phyloP scores from a whole-genome alignment of 2,888 invertebrate genomes.

The Pherbina coryleti region DNA sequence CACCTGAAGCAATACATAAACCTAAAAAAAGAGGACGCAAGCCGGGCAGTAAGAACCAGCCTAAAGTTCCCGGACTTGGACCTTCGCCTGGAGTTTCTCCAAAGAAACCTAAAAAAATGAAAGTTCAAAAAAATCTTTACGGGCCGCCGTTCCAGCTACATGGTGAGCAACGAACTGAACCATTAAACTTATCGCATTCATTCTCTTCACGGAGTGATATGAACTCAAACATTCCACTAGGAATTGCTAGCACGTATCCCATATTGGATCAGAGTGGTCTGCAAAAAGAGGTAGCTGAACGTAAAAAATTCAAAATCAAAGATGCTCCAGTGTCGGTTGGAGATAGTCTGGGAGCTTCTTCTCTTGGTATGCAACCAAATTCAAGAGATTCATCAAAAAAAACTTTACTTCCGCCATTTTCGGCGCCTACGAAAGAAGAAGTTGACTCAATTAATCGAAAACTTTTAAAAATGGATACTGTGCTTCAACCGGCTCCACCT shows the following conservation, averaged over 20 bases:
- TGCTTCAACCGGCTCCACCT: constrained; percentile 57
- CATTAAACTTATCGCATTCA: constrained; percentile 48
- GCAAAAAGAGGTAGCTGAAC: constrained; percentile 49
- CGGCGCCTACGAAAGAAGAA: constrained; percentile 53
- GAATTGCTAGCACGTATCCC: constrained; percentile 46
- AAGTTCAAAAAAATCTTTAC: constrained; percentile 41
- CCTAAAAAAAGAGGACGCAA: constrained; percentile 66
- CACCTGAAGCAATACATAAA: constrained; percentile 48
- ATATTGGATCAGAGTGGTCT: constrained; percentile 28
- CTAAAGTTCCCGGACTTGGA: constrained; percentile 42
- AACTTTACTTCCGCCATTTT: neutral
- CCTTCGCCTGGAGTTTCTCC: constrained; percentile 21
- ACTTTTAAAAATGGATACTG: constrained; percentile 69
- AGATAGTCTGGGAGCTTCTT: neutral
- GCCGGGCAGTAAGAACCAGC: constrained; percentile 63
- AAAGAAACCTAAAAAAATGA: constrained; percentile 53
- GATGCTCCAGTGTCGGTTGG: constrained; percentile 1
- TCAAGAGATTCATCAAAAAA: neutral
- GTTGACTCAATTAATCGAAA: constrained; percentile 63
- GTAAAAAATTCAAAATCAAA: constrained; percentile 55
- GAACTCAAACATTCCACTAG: constrained; percentile 45
- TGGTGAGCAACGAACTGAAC: constrained; percentile 44
- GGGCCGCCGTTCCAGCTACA: constrained; percentile 33
- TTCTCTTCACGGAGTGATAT: constrained; percentile 37
- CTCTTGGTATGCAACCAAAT: neutral